These are phyloP conservation scores for Pan paniscus DNA, from an alignment of 2,113 vertebrate species.

Conservation along the genomic window DNA sequence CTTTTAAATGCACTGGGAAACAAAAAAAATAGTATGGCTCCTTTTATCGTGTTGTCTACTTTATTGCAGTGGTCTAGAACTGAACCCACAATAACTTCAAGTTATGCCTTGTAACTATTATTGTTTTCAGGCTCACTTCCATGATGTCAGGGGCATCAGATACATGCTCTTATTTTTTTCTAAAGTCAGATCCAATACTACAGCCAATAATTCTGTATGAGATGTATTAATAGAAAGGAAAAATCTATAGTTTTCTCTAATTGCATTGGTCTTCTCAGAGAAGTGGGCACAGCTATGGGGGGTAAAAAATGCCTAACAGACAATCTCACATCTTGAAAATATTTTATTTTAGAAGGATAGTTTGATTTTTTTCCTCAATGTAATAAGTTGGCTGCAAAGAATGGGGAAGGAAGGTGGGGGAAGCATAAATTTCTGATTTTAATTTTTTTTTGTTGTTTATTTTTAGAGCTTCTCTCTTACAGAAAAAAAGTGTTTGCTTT, in stretches of 20 bases:
- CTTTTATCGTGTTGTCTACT: not conserved
- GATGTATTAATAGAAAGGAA: not conserved
- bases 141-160: not conserved
- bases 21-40: not conserved
- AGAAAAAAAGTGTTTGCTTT: not conserved
- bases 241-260: not conserved
- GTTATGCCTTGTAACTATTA: not conserved
- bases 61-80: not conserved
- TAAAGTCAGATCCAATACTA: not conserved
- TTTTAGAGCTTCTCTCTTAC: not conserved
- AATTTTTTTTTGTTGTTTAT: not conserved
- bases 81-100: not conserved
- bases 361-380: not conserved
- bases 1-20: not conserved
- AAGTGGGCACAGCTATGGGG: not conserved
- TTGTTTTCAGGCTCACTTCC: not conserved
- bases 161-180: not conserved
- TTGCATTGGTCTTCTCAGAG: not conserved
- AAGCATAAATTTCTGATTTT: not conserved
- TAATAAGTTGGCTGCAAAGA: not conserved
- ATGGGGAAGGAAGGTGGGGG: not conserved
- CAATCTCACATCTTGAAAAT: not conserved
- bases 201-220: not conserved
- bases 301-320: not conserved
- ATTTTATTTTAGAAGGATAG: not conserved